Conservation (phyloP, 2,113 vertebrate species). For the Lepus europaeus region DNA sequence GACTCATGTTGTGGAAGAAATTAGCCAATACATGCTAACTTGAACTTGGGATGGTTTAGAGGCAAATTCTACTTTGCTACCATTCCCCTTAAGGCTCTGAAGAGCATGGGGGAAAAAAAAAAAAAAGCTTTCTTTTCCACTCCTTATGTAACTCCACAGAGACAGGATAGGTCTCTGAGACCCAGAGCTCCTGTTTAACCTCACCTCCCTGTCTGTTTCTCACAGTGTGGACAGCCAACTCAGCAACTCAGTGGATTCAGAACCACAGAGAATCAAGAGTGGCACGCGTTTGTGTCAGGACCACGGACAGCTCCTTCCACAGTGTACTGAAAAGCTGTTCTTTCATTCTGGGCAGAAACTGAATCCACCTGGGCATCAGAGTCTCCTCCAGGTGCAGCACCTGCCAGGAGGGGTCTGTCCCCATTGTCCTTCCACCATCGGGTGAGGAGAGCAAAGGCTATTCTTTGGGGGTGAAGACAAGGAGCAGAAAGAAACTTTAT, state of each 20-base stretch:
- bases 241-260: background rate
- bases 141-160: background rate
- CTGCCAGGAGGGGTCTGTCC: background rate
- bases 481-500: background rate
- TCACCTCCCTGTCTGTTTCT: background rate
- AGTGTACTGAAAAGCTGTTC: background rate
- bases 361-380: background rate
- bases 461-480: background rate
- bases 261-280: background rate
- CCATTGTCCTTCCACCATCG: background rate
- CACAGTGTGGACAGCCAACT: background rate
- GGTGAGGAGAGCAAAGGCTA: background rate
- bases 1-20: background rate
- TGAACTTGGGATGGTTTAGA: background rate
- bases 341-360: background rate
- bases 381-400: background rate
- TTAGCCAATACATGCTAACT: accelerated
- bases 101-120: background rate
- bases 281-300: background rate
- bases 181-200: background rate
- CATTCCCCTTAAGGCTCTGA: background rate
- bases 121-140: background rate
- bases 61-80: background rate
- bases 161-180: background rate
- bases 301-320: background rate